phyloP scores from a whole-genome alignment of 2,797 vertebrate genomes.

The Orestias chungarensis region DNA sequence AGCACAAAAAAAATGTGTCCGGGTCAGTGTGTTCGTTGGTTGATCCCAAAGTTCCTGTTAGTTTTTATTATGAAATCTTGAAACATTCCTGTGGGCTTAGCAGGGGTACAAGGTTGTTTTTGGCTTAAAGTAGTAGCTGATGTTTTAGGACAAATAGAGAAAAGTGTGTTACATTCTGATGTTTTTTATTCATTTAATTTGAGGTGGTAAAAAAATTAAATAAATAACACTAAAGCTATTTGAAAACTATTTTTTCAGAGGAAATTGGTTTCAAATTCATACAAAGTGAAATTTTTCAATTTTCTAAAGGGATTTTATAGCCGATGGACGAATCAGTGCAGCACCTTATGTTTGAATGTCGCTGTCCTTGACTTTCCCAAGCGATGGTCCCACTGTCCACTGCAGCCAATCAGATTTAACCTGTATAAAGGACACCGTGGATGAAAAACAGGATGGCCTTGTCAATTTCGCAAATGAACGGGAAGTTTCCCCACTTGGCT shows the following conservation, averaged over 20 bases:
- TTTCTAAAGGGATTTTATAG: not conserved
- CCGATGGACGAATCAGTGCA: constrained; percentile 7
- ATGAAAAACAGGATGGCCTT: not conserved
- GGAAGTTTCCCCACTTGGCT: not conserved
- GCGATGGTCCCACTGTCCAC: constrained; percentile 1
- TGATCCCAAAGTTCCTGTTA: constrained; percentile 65
- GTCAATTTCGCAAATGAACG: not conserved
- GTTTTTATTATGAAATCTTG: constrained; percentile 59
- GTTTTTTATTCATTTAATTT: not conserved
- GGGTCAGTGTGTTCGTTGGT: constrained; percentile 55
- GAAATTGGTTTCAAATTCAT: constrained; percentile 9
- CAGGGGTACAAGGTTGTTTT: too few relatives aligned
- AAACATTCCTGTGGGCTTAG: constrained; percentile 24
- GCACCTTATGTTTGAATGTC: constrained; percentile 19
- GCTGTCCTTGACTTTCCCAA: constrained; percentile 21
- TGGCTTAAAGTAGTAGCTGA: not conserved
- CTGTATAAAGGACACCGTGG: constrained; percentile 14
- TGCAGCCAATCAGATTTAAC: constrained; percentile 22
- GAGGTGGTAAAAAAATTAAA: not conserved
- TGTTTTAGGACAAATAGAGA: constrained; percentile 2
- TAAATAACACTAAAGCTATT: not conserved
- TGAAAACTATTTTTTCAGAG: not conserved
- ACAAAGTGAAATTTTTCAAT: not conserved
- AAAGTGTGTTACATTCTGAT: not conserved
- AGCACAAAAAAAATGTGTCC: constrained; percentile 9